A percentile compares a stretch with the other conserved stretches of the same genome.
Evolutionary conservation across 2,113 vertebrate species (phyloP).

Genomic region (Alethe diademata): DNA sequence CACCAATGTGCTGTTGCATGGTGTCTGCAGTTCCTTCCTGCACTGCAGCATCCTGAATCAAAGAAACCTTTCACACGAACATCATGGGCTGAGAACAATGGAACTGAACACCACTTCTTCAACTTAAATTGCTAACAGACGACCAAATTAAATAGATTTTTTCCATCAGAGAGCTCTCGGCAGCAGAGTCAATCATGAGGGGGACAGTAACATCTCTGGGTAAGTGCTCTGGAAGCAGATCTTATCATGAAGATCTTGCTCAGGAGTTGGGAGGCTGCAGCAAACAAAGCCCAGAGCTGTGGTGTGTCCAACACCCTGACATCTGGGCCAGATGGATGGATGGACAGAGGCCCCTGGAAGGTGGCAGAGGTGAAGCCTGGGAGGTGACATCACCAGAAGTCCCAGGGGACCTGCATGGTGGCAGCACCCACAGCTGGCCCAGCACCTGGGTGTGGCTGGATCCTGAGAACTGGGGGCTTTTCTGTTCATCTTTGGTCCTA

Average conservation of each 20-base stretch:
- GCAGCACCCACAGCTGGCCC: background rate
- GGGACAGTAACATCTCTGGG: background rate
- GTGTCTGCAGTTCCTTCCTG: background rate
- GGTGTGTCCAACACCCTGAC: fast-evolving
- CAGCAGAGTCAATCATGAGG: background rate
- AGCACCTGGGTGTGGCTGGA: no score
- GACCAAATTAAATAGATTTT: slow-evolving; percentile 13
- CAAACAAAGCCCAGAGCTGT: background rate
- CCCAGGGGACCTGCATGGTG: fast-evolving
- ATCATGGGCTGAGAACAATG: slow-evolving; percentile 32
- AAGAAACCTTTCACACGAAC: slow-evolving; percentile 11
- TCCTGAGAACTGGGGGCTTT: background rate
- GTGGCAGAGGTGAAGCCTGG: background rate
- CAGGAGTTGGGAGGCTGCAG: background rate
- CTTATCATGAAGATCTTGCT: background rate
- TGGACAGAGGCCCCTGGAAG: fast-evolving
- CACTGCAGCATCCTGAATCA: background rate
- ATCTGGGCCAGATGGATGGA: fast-evolving
- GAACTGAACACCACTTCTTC: slow-evolving; percentile 14
- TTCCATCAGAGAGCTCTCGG: background rate
- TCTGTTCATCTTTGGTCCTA: background rate
- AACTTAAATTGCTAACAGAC: slow-evolving; percentile 49
- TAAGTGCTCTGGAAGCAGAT: background rate
- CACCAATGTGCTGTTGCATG: background rate
- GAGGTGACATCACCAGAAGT: no score